Percentiles rank a stretch among this genome's conserved stretches.
These are phyloP conservation scores for Parnassius apollo DNA, from an alignment of 2,888 invertebrate genomes.

Conservation along the genomic window DNA sequence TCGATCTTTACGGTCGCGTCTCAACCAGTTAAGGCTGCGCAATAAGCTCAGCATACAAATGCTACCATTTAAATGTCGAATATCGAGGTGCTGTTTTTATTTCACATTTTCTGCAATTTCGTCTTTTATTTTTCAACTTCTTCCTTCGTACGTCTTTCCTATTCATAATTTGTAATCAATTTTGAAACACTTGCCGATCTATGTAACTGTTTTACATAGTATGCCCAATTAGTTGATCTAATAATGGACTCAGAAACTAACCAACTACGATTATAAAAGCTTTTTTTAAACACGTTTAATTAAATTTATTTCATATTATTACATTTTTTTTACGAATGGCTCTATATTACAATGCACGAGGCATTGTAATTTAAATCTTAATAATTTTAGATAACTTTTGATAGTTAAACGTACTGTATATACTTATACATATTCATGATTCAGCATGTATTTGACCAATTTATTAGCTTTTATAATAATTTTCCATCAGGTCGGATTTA, in stretches of 20 bases:
- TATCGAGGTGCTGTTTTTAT: slow-evolving; percentile 2
- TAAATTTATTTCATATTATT: background rate
- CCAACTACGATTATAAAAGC: too few species aligned
- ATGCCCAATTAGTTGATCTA: too few species aligned
- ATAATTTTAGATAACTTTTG: slow-evolving; percentile 3
- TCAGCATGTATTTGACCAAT: too few species aligned
- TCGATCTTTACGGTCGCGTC: slow-evolving; percentile 39
- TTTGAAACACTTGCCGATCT: too few species aligned
- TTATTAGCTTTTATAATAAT: too few species aligned
- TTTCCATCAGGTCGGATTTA: too few species aligned
- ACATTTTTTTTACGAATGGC: background rate
- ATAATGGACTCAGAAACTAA: too few species aligned
- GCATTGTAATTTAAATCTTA: slow-evolving; percentile 12
- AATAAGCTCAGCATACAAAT: slow-evolving; percentile 26
- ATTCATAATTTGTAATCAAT: too few species aligned
- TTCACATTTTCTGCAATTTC: slow-evolving; percentile 3
- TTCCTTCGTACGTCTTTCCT: too few species aligned
- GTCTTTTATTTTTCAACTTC: background rate
- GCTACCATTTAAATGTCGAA: slow-evolving; percentile 19
- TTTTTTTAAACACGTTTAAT: too few species aligned
- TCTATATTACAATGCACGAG: background rate
- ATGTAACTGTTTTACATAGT: too few species aligned
- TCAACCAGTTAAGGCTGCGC: slow-evolving; percentile 29
- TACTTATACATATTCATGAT: too few species aligned
- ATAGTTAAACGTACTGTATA: background rate